Evolutionary conservation across 2,113 vertebrate genomes (phyloP), one percentile per base, ranked within the genome.

Genomic region (Phoenicopterus ruber): DNA sequence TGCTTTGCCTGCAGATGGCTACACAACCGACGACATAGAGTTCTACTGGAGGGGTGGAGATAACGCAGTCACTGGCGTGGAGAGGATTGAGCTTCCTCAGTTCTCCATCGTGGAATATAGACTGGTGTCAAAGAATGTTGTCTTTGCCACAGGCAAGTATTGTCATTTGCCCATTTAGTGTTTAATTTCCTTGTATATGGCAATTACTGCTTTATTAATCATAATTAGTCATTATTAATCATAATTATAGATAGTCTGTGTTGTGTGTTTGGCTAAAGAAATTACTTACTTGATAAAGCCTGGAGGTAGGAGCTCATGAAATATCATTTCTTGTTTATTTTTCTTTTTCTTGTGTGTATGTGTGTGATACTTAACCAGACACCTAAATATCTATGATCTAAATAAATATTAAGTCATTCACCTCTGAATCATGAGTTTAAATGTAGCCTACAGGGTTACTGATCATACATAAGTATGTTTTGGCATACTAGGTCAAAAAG

Each of bases 11-110:
- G 65, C 97, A 99, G 99, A 99, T 94, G 99, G 99, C 88, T 99
- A 99, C 96, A 99, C 99, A 9, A 99, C 99, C 3, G 99, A 99
- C 17, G 99, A 99, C 94, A 99, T 99, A 24, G 99, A 99, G 87
- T 99, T 99, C 97, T 99, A 99, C 96, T 99, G 99, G 99, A 99
- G 99, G 92, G 99, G 99, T 32, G 99, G 99, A 55, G 98, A 99
- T 81, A 98, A 97, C 0, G 99, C 99, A 9, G 99, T 99, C 67
- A 99, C 99, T 0, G 99, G 99, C 0, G 99, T 99, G 91, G 98
- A 99, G 19, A 99, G 99, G 82, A 99, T 99, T 40, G 99, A 99
- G 94, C 98, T 99, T 81, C 99, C 99, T 28, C 99, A 99, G 97
- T 99, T 99, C 98, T 99, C 99, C 81, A 99, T 99, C 0, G 99